These are phyloP conservation scores for Erythrocercus mccallii DNA, from an alignment of 2,113 vertebrate genomes.

Conservation along the genomic window DNA sequence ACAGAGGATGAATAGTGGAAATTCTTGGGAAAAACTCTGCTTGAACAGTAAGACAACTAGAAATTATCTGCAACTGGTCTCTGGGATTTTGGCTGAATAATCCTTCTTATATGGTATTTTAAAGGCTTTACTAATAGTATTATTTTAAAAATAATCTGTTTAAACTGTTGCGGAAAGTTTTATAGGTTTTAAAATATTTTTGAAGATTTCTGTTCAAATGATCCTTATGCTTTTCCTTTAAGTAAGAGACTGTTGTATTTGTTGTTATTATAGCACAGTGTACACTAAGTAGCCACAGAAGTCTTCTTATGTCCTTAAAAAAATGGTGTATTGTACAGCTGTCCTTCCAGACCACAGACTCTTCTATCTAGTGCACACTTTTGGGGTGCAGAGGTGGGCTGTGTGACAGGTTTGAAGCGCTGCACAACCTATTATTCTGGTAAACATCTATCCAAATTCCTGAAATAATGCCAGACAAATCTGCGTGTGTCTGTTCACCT, in stretches of 20 bases:
- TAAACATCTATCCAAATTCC: neutral
- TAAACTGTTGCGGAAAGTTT: neutral
- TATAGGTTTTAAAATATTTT: neutral
- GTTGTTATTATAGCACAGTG: neutral
- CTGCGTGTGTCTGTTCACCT: neutral
- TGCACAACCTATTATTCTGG: neutral
- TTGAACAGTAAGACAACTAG: neutral
- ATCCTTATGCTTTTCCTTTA: neutral
- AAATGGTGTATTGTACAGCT: neutral
- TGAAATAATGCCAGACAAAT: neutral
- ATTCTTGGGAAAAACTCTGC: neutral
- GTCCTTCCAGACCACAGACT: neutral
- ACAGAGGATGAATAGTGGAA: neutral
- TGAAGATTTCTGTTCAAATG: neutral
- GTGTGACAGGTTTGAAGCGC: neutral
- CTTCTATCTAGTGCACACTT: neutral
- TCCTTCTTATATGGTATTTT: neutral
- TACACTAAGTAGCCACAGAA: neutral
- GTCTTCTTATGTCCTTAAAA: neutral
- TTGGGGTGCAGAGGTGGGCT: neutral
- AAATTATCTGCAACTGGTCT: neutral
- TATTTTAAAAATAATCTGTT: neutral
- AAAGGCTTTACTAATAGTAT: neutral
- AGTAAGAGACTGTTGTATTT: neutral
- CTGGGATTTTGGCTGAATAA: neutral